Evolutionary conservation across 1,140 invertebrate species (phyloP), one percentile per base, ranked within the genome.

Genomic region (Hylaeus volcanicus): DNA sequence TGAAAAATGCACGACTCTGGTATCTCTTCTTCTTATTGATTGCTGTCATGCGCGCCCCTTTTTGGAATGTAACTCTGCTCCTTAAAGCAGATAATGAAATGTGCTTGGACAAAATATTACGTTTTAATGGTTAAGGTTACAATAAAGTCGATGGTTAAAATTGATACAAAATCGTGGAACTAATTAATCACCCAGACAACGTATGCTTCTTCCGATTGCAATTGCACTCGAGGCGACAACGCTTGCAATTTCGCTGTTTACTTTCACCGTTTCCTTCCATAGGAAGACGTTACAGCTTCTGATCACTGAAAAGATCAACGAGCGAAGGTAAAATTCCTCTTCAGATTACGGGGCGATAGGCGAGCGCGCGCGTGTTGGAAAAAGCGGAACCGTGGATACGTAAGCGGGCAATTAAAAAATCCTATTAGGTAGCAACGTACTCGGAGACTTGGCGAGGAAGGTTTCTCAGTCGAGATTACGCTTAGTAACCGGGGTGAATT

Each of bases 191-290:
- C 0, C 45, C 5, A 48, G 45, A 26, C 45, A 48, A 48, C 45
- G 45, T 48, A 8, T 8, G 8, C 45, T 48, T 48, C 8, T 48
- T 48, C 45, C 45, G 45, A 48, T 48, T 48, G 4, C 45, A 26
- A 26, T 26, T 26, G 26, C 26, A 26, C 26, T 26, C 26, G 26
- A 26, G 26, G 43, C 5, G 43, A 45, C 2, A 45, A 45, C 43
- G 43, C 5, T 45, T 5, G 43, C 5, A 11, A 11, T 51, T 51
- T 51, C 51, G 51, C 26, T 45, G 15, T 8, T 26, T 5, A 81
- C 79, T 76, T 81, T 81, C 79, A 81, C 79, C 64, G 79, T 69
- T 68, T 66, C 51, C 6, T 51, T 73, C 72, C 61, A 63, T 76
- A 12, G 26, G 15, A 75, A 63, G 56, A 75, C 73, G 45, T 51